Base-by-base conservation (phyloP, 2,888 invertebrate genomes). In the Barypeithes pellucidus region DNA sequence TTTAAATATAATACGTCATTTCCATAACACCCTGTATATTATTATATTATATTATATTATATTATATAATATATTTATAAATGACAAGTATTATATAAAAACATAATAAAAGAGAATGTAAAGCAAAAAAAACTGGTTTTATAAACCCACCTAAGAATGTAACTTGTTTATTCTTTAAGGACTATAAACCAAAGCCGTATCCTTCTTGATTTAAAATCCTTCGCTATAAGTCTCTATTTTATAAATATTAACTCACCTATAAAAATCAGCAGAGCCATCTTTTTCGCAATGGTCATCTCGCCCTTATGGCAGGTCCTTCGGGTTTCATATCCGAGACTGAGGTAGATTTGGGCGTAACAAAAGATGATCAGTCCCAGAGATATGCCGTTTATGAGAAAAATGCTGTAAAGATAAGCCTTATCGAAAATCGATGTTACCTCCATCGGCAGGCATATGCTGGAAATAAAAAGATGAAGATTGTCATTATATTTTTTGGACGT, bases 391-490 rank as follows among this genome's bases (percentile, higher is more conserved):
- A 94, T 90, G 65, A 92, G 86, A 75, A 97, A 90, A 45, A 96
- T 88, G 1, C 90, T 88, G 24, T 92, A 89, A 80, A 96, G 89
- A 82, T 95, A 96, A 1, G 91, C 90, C 16, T 91, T 89, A 79
- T 95, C 95, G 1, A 89, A 89, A 0, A 89, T 82, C 70, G 90
- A 89, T 61, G 91, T 89, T 20, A 92, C 92, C 82, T 95, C 94
- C 89, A 97, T 95, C 0, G 97, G 97, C 78, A 97, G 88, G 82
- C 97, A 97, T 71, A 97, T 96, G 80, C 93, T 93, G 83, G 43
- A 85, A 85, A 69, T 29, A 5, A 29, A 29, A 29, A 9, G 29
- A n/a, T n/a, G n/a, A n/a, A n/a, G n/a, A n/a, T n/a, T n/a, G n/a
- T n/a, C n/a, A n/a, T n/a, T n/a, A n/a, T n/a, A n/a, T n/a, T n/a